Evolutionary conservation across 2,797 vertebrate species (phyloP).

Genomic region (Notolepis coatsorum): DNA sequence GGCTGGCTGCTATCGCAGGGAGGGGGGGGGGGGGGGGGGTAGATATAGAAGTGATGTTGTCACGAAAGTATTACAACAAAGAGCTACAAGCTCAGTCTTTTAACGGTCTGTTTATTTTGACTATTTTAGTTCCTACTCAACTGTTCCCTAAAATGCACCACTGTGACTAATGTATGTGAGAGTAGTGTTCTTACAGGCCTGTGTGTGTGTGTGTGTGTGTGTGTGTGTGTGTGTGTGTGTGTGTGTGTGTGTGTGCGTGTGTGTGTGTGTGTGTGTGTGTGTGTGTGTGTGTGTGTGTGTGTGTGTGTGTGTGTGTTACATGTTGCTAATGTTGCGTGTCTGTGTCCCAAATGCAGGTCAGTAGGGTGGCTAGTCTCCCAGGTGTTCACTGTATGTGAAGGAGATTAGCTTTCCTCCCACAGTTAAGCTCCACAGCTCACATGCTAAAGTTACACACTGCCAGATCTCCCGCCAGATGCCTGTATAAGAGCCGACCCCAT

Average conservation of each 20-base stretch:
- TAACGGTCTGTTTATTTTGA: background rate
- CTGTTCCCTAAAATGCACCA: too few relatives aligned
- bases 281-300: background rate
- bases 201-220: too few relatives aligned
- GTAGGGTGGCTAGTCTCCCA: constrained; percentile 39
- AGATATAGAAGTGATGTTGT: too few relatives aligned
- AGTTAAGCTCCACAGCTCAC: constrained; percentile 61
- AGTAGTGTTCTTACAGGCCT: background rate
- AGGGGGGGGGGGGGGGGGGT: too few relatives aligned
- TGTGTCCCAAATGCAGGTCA: constrained; percentile 55
- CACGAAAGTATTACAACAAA: too few relatives aligned
- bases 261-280: background rate
- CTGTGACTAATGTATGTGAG: background rate
- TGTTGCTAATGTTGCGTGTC: background rate
- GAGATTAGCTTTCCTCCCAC: constrained; percentile 53
- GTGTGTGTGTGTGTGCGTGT: too few relatives aligned
- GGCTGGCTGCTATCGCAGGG: too few relatives aligned
- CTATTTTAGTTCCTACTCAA: too few relatives aligned
- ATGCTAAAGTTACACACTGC: constrained; percentile 50
- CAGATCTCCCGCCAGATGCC: constrained; percentile 69
- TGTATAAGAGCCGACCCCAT: constrained; percentile 30
- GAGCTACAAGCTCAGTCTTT: too few relatives aligned
- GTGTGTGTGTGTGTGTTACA: too few relatives aligned
- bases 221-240: background rate
- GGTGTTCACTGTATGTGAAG: constrained; percentile 49